Evolutionary conservation across 1,140 invertebrate species (phyloP), one percentile per base, ranked within the genome.

Genomic region (Globodera ellingtonae): DNA sequence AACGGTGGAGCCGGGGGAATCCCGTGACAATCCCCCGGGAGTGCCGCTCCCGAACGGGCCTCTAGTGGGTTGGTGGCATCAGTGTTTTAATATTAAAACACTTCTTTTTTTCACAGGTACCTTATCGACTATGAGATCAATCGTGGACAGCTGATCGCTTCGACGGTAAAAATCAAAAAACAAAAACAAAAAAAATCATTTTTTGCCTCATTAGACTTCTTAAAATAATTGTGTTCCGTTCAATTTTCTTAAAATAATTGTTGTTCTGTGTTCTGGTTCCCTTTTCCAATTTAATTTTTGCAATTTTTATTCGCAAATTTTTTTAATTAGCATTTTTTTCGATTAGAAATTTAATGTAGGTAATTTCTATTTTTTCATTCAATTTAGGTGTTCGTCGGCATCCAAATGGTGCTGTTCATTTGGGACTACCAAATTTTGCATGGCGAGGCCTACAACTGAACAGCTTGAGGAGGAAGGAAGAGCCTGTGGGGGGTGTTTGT

Each of bases 61-160:
- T 35, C 3, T 35, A 35, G 1, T 35, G 35, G 35, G 35, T 35
- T 35, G 35, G 35, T 35, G 35, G 35, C 35, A 3, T 35, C 35
- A 35, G 24, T 24, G 24, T 24, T 24, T 35, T 3, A 6, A 62
- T 24, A 44, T 13, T 75, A n/a, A 6, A 13, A 21, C 48, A 59
- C 15, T 6, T 66, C 6, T 70, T 80, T 87, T 70, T 79, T 89
- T 59, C 70, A 88, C 80, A 88, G 87, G 87, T 82, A 66, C 75
- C 67, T 88, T 13, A 86, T 88, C 71, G 79, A 84, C 46, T 70
- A 79, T 76, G 81, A 87, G 77, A 71, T 72, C 46, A 75, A 79
- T 15, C 72, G 75, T 67, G 81, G 82, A 21, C 82, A 70, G 62
- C 67, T 86, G 52, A 84, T 89, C 75, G 78, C 82, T 69, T 78